Conservation (phyloP, 1,140 invertebrate genomes). For the Oreohelix idahoensis region DNA sequence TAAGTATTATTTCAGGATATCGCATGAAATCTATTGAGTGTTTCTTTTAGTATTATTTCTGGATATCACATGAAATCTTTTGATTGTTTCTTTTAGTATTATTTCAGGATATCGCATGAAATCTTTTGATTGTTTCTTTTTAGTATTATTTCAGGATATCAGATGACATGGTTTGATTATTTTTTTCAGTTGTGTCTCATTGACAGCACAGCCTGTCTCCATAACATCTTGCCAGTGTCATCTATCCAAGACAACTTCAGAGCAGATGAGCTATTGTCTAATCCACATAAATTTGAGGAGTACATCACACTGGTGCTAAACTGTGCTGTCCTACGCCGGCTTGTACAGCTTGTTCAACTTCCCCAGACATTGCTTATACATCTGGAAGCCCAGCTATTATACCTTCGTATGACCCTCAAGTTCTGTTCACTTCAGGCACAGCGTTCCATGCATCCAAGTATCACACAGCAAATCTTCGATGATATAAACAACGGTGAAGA, state of each 20-base stretch:
- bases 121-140: no score
- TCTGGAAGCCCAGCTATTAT: conserved; percentile 60
- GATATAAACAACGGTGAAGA: conserved; percentile 46
- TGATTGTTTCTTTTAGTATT: no score
- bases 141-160: no score
- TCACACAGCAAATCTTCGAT: neutral
- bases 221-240: conserved; percentile 54
- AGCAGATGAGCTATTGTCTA: conserved; percentile 42
- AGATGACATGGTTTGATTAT: no score
- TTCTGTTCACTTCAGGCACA: conserved; percentile 52
- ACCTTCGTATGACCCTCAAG: conserved; percentile 56
- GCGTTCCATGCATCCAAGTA: conserved; percentile 44
- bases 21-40: no score
- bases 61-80: no score
- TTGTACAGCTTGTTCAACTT: conserved; percentile 52
- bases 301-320: conserved; percentile 61
- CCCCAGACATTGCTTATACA: conserved; percentile 55
- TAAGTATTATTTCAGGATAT: no score
- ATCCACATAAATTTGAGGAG: conserved; percentile 58
- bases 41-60: no score
- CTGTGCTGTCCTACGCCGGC: conserved; percentile 52
- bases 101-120: no score
- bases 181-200: conserved; percentile 52
- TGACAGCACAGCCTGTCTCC: conserved; percentile 51
- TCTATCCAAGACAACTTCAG: conserved; percentile 51